Percentiles rank a stretch among this genome's conserved stretches.
Conservation (phyloP, 2,113 vertebrate genomes). For the Embiotoca jacksoni region DNA sequence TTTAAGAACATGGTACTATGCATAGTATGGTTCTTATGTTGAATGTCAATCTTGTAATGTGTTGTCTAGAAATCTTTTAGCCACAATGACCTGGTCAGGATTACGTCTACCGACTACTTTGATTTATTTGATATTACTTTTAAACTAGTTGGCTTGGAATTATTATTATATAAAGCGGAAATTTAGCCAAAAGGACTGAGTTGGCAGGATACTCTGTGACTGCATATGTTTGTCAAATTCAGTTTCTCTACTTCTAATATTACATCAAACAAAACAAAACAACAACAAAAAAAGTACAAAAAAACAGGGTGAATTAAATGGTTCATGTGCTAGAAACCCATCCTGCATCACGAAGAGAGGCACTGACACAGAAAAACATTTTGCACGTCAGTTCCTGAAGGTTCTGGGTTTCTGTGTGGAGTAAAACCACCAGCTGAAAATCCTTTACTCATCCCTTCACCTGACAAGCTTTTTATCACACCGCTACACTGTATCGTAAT, state of each 20-base stretch:
- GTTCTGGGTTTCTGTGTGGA: slow-evolving; percentile 26
- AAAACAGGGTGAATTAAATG: slow-evolving; percentile 10
- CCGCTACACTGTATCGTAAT: slow-evolving; percentile 29
- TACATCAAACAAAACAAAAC: background rate
- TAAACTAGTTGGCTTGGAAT: too few species aligned
- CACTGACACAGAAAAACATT: slow-evolving; percentile 33
- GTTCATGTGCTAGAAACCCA: background rate
- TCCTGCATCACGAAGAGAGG: slow-evolving; percentile 5
- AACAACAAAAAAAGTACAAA: background rate
- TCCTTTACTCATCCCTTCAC: slow-evolving; percentile 42
- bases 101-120: too few species aligned
- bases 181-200: background rate
- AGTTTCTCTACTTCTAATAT: background rate
- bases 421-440: slow-evolving; percentile 43
- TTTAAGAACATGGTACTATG: background rate
- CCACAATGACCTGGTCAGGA: background rate
- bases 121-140: too few species aligned
- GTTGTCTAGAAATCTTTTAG: background rate
- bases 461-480: slow-evolving; percentile 56
- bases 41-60: background rate
- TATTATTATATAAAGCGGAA: background rate
- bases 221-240: slow-evolving; percentile 6
- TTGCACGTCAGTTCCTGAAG: slow-evolving; percentile 4
- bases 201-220: background rate
- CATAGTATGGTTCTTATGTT: background rate